Evolutionary conservation across 2,113 vertebrate species (phyloP).

Genomic region (Caranx ignobilis): DNA sequence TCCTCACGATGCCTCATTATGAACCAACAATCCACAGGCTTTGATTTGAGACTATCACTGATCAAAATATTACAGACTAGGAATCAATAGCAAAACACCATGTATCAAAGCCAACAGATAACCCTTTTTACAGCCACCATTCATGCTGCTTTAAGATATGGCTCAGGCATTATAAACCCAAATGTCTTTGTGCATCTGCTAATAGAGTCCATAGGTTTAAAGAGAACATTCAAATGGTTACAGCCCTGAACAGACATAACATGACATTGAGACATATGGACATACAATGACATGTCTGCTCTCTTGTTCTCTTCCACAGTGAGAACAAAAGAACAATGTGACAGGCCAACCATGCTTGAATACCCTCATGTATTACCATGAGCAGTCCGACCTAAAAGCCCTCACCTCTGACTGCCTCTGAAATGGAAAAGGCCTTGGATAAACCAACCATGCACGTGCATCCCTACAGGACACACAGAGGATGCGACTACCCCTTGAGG

Average conservation of each 20-base stretch:
- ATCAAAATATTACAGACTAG: conserved; percentile 12
- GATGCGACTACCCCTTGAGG: neutral
- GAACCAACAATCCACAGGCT: conserved; percentile 2
- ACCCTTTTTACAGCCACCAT: conserved; percentile 6
- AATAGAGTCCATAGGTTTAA: neutral
- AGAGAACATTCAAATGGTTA: conserved; percentile 21
- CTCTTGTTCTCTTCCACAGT: neutral
- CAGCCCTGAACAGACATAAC: conserved; percentile 5
- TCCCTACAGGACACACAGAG: neutral
- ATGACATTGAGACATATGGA: neutral
- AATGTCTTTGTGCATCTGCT: neutral
- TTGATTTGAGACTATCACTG: conserved; percentile 26
- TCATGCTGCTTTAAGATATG: conserved; percentile 3
- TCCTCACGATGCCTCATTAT: neutral
- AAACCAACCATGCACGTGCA: neutral
- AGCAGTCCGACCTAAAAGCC: conserved; percentile 4
- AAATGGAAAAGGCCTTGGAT: neutral
- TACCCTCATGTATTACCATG: neutral
- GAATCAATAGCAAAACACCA: neutral
- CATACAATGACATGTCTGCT: neutral
- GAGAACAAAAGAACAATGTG: conserved; percentile 11
- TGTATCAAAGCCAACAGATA: neutral
- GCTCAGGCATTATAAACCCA: conserved; percentile 11
- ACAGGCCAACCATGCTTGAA: neutral
- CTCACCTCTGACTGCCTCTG: conserved; percentile 2